Conservation (phyloP, 1,140 invertebrate genomes). For the Palaemon carinicauda region DNA sequence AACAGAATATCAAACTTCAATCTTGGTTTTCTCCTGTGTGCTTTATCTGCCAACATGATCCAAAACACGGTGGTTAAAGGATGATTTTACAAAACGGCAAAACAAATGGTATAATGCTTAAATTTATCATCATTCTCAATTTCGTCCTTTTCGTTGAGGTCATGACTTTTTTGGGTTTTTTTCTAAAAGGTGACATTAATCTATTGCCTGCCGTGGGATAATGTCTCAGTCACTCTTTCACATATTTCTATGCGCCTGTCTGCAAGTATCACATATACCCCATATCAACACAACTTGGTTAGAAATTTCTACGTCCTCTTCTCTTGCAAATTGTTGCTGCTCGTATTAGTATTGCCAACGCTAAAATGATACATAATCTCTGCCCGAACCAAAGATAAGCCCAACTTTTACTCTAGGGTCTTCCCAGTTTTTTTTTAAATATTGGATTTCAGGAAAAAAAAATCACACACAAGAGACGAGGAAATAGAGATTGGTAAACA, state of each 20-base stretch:
- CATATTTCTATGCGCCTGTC: slow-evolving; percentile 31
- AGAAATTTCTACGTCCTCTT: background rate
- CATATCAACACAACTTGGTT: background rate
- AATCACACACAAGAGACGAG: background rate
- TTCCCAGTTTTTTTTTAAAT: background rate
- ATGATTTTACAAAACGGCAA: no score
- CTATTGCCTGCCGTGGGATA: slow-evolving; percentile 18
- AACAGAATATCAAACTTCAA: background rate
- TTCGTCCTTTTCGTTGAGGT: background rate
- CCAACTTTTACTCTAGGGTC: no score
- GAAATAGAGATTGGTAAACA: background rate
- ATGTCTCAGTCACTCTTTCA: slow-evolving; percentile 28
- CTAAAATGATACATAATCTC: no score
- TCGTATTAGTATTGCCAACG: background rate
- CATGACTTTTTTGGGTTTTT: background rate
- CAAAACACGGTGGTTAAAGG: no score
- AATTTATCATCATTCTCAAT: no score
- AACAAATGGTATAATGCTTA: no score
- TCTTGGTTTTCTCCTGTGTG: no score
- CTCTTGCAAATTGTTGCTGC: background rate
- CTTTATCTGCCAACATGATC: no score
- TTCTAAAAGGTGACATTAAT: background rate
- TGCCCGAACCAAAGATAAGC: no score
- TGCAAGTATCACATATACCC: slow-evolving; percentile 38
- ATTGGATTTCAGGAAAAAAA: background rate